phyloP scores from a whole-genome alignment of 2,797 vertebrate species.

The Malacoraja senta region DNA sequence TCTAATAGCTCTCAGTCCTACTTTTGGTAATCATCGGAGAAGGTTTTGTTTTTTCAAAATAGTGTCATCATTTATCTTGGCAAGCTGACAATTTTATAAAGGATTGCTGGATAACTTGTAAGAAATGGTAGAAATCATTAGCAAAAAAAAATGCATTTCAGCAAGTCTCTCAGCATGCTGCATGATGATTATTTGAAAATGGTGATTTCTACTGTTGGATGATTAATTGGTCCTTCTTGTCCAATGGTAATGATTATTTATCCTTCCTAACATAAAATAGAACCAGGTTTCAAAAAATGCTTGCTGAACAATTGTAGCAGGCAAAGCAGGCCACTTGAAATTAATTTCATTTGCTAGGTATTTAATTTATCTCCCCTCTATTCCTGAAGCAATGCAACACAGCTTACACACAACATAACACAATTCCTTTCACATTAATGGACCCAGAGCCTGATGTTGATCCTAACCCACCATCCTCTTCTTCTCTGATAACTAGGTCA shows the following conservation, averaged over 20 bases:
- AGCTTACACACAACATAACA: background rate
- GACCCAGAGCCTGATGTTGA: too few species aligned
- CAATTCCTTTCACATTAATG: background rate
- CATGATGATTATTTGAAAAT: background rate
- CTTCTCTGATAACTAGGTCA: too few species aligned
- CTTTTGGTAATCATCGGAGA: background rate
- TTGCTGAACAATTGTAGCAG: background rate
- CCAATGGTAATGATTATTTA: background rate
- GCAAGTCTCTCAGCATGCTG: background rate
- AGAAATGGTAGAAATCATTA: background rate
- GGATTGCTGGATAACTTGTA: background rate
- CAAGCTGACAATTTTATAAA: background rate
- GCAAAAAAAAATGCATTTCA: background rate
- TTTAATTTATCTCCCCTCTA: background rate
- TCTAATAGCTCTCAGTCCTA: background rate
- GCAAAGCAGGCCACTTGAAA: background rate
- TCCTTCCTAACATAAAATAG: background rate
- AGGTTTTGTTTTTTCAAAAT: background rate
- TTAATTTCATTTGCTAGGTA: background rate
- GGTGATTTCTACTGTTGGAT: background rate
- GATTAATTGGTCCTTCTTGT: background rate
- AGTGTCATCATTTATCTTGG: background rate
- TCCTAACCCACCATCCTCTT: too few species aligned
- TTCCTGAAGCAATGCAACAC: background rate
- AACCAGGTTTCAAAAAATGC: background rate